Evolutionary conservation across 1,140 invertebrate genomes (phyloP), one percentile per base, ranked within the genome.

Genomic region (Agraylea sexmaculata): DNA sequence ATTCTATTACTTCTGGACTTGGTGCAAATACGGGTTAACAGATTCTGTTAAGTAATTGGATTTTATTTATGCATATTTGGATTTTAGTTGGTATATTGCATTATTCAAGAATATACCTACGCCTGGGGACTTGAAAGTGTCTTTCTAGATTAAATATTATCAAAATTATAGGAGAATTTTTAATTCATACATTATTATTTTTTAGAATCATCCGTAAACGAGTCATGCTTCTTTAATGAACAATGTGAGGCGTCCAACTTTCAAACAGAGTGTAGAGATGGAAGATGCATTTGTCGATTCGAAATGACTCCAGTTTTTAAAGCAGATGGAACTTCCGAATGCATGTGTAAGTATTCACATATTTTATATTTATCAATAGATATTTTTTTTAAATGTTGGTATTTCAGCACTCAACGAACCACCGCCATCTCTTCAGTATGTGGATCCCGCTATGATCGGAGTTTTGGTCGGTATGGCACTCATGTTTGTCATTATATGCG

Each of bases 401-500:
- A 13, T 61, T 51, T 29, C 53, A 71, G 69, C 64, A 37, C 49
- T 61, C 5, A 60, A 64, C 46, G 68, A 70, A 30, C 40, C 47
- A 12, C 53, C 59, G 15, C 52, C 64, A 22, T 64, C 62, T 42
- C 68, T 75, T 39, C 67, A 66, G 35, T 76, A 78, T 52, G 61
- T 87, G 39, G 85, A 90, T 63, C 85, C 86, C 31, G 80, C 85
- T 16, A 90, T 90, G 87, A 87, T 91, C 54, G 80, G 83, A 30
- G 82, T 91, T 30, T 74, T 93, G 45, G 83, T 87, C 33, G 87
- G 79, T 20, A 83, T 93, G 78, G 85, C 78, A 41, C 72, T 92
- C 35, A 93, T 93, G 88, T 92, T 91, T 64, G 73, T 92, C 60
- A 89, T 89, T 59, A 87, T 93, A 56, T 93, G 88, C 64, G 82